phyloP scores from a whole-genome alignment of 2,888 invertebrate genomes.

The Agrilus cyanescens region DNA sequence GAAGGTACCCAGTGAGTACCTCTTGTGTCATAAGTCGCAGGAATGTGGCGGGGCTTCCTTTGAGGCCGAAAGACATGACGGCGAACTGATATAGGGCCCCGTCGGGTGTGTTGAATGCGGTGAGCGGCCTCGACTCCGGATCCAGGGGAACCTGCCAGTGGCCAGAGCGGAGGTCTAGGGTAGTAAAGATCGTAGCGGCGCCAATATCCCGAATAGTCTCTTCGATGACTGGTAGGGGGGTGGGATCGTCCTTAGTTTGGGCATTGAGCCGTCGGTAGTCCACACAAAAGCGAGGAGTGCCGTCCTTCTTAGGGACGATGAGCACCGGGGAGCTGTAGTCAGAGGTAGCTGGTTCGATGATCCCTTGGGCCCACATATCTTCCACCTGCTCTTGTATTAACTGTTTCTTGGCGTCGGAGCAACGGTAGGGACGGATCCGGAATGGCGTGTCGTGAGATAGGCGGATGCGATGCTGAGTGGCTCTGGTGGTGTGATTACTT shows the following conservation, averaged over 20 bases:
- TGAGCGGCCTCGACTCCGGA: conserved; percentile 12
- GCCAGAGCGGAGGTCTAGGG: conserved; percentile 21
- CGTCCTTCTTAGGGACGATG: conserved; percentile 15
- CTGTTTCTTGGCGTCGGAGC: no score
- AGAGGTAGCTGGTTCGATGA: conserved; percentile 14
- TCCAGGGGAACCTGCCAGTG: conserved; percentile 24
- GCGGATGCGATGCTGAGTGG: no score
- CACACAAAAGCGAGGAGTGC: conserved; percentile 13
- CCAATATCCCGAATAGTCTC: conserved; percentile 18
- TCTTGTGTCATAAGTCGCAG: conserved; percentile 10
- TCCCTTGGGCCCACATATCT: no score
- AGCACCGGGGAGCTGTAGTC: conserved; percentile 13
- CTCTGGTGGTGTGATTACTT: no score
- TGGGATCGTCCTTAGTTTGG: conserved; percentile 8
- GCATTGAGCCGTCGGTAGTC: conserved; percentile 16
- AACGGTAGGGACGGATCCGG: no score
- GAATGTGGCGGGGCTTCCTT: conserved; percentile 17
- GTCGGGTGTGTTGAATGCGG: conserved; percentile 20
- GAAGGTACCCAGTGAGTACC: background rate
- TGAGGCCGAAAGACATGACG: conserved; percentile 21
- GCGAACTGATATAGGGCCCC: conserved; percentile 20
- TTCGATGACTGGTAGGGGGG: conserved; percentile 17
- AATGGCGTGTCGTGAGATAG: no score
- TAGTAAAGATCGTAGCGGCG: conserved; percentile 19
- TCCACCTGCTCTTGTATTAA: no score